These are phyloP conservation scores for Hypsopygia costalis DNA, from an alignment of 2,888 invertebrate species.

Conservation along the genomic window DNA sequence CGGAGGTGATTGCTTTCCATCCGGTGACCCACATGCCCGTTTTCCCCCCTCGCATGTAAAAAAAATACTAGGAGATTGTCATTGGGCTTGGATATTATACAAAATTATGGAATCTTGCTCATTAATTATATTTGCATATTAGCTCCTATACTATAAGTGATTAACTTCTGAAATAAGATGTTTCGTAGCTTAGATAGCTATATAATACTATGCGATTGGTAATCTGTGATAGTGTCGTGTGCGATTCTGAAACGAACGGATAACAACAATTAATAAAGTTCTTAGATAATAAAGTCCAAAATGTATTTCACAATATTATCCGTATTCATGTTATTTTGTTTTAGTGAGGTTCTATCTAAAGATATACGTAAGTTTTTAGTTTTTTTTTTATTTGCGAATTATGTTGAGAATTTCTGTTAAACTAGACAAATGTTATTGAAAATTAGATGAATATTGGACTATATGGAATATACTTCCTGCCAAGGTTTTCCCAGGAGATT, in stretches of 20 bases:
- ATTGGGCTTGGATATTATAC: too few species aligned
- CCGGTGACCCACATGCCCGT: too few species aligned
- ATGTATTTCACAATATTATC: conserved; percentile 27
- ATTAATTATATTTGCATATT: background rate
- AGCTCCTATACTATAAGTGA: background rate
- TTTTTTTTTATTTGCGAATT: background rate
- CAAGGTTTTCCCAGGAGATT: too few species aligned
- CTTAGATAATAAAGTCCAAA: conserved; percentile 6
- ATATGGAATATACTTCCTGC: too few species aligned
- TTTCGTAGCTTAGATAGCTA: conserved; percentile 22
- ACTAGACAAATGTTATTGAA: too few species aligned
- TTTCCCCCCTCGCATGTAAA: too few species aligned
- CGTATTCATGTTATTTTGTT: conserved; percentile 33
- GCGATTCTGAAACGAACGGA: conserved; percentile 19
- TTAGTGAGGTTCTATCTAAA: conserved; percentile 34
- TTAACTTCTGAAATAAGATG: conserved; percentile 16
- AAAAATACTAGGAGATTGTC: too few species aligned
- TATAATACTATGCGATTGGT: conserved; percentile 26
- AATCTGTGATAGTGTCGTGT: conserved; percentile 15
- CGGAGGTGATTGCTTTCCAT: too few species aligned
- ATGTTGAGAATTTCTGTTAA: too few species aligned
- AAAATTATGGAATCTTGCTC: too few species aligned
- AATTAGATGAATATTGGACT: too few species aligned
- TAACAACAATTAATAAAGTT: conserved; percentile 6
- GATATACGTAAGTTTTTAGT: conserved; percentile 43